These are phyloP conservation scores for Psittacara wagleri DNA, from an alignment of 2,113 vertebrate genomes.

Conservation along the genomic window DNA sequence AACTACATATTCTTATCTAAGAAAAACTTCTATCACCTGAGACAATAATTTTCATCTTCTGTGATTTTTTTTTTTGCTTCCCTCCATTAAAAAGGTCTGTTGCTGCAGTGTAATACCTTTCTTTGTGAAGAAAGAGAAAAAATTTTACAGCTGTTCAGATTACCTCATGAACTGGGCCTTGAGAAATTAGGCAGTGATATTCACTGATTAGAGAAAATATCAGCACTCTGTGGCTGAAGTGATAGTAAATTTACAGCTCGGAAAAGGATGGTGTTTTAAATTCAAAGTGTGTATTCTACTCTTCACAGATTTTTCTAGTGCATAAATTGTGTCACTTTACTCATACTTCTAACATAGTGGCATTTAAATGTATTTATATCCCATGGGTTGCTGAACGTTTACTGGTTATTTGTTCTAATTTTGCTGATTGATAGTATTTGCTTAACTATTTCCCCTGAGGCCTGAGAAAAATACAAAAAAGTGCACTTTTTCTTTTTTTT, in stretches of 20 bases:
- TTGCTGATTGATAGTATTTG: neutral
- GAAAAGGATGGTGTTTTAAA: neutral
- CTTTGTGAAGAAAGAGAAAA: neutral
- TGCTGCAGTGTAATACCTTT: neutral
- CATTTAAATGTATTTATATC: neutral
- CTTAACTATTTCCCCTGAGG: neutral
- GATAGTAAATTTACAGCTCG: neutral
- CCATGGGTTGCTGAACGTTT: neutral
- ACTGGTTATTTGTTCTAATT: neutral
- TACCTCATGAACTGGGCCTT: conserved; percentile 1
- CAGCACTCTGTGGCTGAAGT: neutral
- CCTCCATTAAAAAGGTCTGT: neutral
- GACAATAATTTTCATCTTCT: neutral
- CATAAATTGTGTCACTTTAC: neutral
- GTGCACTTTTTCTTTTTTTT: neutral
- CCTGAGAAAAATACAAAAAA: neutral
- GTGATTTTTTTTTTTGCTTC: neutral
- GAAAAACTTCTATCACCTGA: neutral
- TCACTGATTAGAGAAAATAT: conserved; percentile 50
- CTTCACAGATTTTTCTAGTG: neutral
- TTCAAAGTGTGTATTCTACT: neutral
- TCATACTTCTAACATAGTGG: neutral
- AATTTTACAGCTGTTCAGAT: conserved; percentile 45
- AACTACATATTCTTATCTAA: neutral
- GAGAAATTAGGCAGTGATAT: conserved; percentile 27